These are phyloP conservation scores for Chionis minor DNA, from an alignment of 2,113 vertebrate species.

Conservation along the genomic window DNA sequence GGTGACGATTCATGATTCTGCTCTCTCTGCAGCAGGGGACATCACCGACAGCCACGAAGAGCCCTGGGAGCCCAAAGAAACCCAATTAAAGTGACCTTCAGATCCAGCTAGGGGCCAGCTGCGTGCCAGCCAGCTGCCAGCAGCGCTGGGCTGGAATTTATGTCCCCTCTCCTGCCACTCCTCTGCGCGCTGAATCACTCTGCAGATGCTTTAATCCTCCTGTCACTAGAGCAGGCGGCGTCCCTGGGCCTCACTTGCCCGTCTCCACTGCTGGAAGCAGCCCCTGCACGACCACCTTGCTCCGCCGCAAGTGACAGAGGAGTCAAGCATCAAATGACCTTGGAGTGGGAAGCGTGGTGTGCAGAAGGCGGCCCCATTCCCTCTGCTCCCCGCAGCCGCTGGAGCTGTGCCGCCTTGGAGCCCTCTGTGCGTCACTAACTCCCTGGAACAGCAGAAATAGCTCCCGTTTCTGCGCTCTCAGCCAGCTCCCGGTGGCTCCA, in stretches of 20 bases:
- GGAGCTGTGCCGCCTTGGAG: fast-evolving
- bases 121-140: not conserved
- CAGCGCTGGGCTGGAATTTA: not conserved
- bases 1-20: not conserved
- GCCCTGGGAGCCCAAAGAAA: constrained; percentile 5
- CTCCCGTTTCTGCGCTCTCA: not conserved
- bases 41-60: not conserved
- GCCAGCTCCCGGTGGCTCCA: not conserved
- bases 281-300: fast-evolving
- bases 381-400: not conserved
- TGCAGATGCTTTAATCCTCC: not conserved
- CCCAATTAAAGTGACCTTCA: not conserved
- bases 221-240: fast-evolving
- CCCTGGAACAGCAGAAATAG: not conserved
- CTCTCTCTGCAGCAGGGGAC: constrained; percentile 16
- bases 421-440: not conserved
- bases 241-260: fast-evolving
- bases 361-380: not conserved
- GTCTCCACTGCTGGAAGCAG: not conserved
- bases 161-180: not conserved
- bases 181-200: fast-evolving
- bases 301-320: not conserved
- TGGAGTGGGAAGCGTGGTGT: fast-evolving
- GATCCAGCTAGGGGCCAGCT: not conserved
- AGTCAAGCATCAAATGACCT: not conserved